Percentiles rank a stretch among this genome's conserved stretches.
Conservation (phyloP, 2,888 invertebrate species). For the Mycogona germanica region DNA sequence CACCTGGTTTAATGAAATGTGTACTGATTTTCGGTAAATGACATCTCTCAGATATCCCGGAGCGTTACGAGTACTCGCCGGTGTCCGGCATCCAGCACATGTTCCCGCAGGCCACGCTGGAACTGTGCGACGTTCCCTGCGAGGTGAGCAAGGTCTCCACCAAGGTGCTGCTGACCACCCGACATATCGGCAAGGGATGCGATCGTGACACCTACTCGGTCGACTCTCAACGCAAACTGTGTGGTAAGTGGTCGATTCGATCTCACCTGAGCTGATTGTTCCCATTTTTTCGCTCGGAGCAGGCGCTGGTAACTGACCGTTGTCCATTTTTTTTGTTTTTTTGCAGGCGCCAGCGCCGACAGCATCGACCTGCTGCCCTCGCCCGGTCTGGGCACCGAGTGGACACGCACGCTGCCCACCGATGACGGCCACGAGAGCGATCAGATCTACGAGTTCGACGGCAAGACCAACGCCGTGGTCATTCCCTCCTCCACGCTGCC, state of each 20-base stretch:
- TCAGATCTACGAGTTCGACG: conserved; percentile 93
- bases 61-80: conserved; percentile 75
- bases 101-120: conserved; percentile 60
- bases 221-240: conserved; percentile 68
- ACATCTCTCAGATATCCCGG: conserved; percentile 52
- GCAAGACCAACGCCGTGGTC: conserved; percentile 70
- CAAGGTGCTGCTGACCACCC: conserved; percentile 52
- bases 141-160: conserved; percentile 35
- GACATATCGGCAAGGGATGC: conserved; percentile 91
- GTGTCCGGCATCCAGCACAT: conserved; percentile 65
- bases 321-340: not conserved
- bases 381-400: conserved; percentile 58
- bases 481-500: conserved; percentile 64
- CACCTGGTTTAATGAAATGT: not conserved
- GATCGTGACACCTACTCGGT: conserved; percentile 87
- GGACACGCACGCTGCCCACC: conserved; percentile 69
- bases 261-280: not conserved
- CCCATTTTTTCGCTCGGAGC: not conserved
- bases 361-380: conserved; percentile 77
- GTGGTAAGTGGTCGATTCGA: conserved; percentile 43
- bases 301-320: not conserved
- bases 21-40: conserved; percentile 23
- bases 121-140: conserved; percentile 43
- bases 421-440: conserved; percentile 57
- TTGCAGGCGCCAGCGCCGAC: conserved; percentile 56